Percentiles rank a stretch among this genome's conserved stretches.
Evolutionary conservation across 2,797 vertebrate genomes (phyloP).

Genomic region (Novumbra hubbsi): DNA sequence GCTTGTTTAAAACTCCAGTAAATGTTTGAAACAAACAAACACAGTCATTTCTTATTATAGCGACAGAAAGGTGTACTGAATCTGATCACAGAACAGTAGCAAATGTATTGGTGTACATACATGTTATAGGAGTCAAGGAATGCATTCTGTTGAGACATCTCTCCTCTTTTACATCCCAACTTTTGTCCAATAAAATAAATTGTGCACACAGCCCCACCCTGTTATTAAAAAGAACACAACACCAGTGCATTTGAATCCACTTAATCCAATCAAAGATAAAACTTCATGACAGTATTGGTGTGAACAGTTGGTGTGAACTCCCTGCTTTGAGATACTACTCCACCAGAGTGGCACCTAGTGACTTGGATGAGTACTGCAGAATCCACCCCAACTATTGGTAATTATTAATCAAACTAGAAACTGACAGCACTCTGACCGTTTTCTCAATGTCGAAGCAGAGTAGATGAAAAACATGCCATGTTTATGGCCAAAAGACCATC

Average conservation of each 20-base stretch:
- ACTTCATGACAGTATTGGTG: background rate
- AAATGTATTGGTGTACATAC: background rate
- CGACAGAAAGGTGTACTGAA: background rate
- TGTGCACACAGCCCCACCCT: background rate
- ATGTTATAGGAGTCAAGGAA: background rate
- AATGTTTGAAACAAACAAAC: background rate
- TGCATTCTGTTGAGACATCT: background rate
- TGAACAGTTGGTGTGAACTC: too few species aligned
- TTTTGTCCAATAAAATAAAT: background rate
- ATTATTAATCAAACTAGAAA: slow-evolving; percentile 15
- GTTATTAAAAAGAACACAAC: too few species aligned
- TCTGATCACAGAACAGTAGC: background rate
- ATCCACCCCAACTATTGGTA: background rate
- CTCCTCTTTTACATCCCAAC: background rate
- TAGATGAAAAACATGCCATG: background rate
- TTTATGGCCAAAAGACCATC: too few species aligned
- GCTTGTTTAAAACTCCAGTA: background rate
- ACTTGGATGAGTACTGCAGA: background rate
- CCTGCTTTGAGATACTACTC: too few species aligned
- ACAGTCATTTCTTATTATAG: background rate
- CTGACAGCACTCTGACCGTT: background rate
- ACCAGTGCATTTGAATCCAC: background rate
- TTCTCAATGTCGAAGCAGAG: background rate
- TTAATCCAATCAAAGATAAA: background rate
- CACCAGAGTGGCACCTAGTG: slow-evolving; percentile 14